Base-by-base conservation (phyloP, 2,113 vertebrate genomes). In the Heptranchias perlo region DNA sequence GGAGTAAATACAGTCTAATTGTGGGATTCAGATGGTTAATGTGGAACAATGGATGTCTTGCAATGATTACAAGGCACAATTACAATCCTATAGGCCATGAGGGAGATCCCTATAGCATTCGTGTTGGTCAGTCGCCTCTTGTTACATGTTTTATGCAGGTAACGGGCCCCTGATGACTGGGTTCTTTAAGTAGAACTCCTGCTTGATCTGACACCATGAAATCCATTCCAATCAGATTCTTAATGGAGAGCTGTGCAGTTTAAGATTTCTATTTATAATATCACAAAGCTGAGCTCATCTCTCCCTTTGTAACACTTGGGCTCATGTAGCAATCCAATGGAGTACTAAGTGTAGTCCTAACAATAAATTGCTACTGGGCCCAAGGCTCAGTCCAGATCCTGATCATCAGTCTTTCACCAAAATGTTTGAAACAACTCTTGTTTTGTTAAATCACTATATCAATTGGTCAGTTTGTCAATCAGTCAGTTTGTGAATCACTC, bases 401-500 rank as follows among this genome's bases (percentile, higher is more conserved):
- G 39, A 78, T 78, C 73, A 39, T n/a, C n/a, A 78, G 18, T 16
- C 2, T 78, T 39, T 39, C 13, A 78, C 35, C n/a, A n/a, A n/a
- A n/a, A n/a, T n/a, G n/a, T n/a, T n/a, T n/a, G n/a, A n/a, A n/a
- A 39, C 39, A 47, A 47, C 39, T 23, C 18, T 82, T 82, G 39
- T 47, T 44, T 23, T 39, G 35, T 39, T 14, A n/a, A 78, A 78
- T 16, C 18, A 82, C n/a, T n/a, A n/a, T n/a, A 47, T 82, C 78
- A 44, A 39, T 23, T 44, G 44, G 78, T 82, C 78, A 82, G 39
- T 47, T 39, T 44, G 47, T 47, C 21, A 82, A 10, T 31, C 69
- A 73, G 69, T 28, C 69, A 35, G 78, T 82, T 82, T 82, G 89
- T 93, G 16, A 62, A n/a, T 92, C 87, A 92, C 52, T 92, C 54